Base-by-base conservation (phyloP, 2,888 invertebrate genomes). In the Drosophila paranaensis region DNA sequence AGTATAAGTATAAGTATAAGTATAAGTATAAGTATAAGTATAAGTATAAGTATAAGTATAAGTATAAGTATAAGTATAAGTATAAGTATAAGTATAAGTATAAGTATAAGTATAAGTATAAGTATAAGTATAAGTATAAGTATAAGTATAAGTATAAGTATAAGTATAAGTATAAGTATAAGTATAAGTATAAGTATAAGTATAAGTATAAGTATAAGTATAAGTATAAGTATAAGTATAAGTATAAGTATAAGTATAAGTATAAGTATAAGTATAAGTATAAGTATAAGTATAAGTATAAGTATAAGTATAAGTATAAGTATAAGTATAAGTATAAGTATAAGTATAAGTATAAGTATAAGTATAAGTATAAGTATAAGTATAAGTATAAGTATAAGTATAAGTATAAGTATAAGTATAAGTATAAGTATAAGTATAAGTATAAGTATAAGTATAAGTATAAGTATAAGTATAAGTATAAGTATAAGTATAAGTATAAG, bases 211-310 rank as follows among this genome's bases (percentile, higher is more conserved):
- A 45, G 45, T 27, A 25, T 27, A 45, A 14, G 45, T 27, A 45
- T 45, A 25, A 45, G 45, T 45, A 45, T 45, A 27, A 45, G 27
- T 46, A 37, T 20, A 42, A 42, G 42, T 42, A 42, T 42, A 42
- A 16, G 3, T 20, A 20, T 20, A 20, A 20, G 20, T 20, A 20
- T 20, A 6, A 27, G 27, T 25, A 14, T 45, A 14, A 45, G 45
- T 27, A 25, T 27, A 45, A 14, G 45, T 27, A 45, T 45, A 27
- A 45, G 45, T 45, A 45, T 45, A 14, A 45, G 27, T 46, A 37
- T 20, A 42, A 20, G 42, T 42, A 42, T 42, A 42, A 10, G 3
- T 20, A 20, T 20, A 20, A 20, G 20, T 20, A 20, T 20, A 6
- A 27, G 27, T 25, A 14, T 45, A 14, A 45, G 45, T 27, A 25